Conservation (phyloP, 2,797 vertebrate genomes). For the Varecia variegata region DNA sequence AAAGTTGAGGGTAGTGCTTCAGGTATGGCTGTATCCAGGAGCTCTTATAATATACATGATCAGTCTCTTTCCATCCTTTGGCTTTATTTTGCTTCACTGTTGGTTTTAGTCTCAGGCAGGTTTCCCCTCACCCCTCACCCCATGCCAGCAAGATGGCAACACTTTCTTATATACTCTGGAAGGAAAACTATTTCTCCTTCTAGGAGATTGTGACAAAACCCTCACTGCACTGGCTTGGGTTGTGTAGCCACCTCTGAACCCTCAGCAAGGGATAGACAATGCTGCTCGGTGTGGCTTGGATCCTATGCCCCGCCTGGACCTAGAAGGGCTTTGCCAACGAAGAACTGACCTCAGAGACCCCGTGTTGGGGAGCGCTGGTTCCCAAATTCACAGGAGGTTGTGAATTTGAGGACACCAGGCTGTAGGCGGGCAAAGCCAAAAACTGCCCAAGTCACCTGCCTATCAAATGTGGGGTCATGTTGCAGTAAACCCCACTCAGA, state of each 20-base stretch:
- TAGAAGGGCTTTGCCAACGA: not conserved
- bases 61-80: not conserved
- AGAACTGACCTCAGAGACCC: not conserved
- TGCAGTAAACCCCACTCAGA: not conserved
- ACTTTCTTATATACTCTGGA: not conserved
- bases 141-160: not conserved
- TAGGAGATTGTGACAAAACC: not conserved
- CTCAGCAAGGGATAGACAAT: not conserved
- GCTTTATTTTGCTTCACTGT: not conserved
- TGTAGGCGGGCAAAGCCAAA: not conserved
- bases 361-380: fast-evolving
- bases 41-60: not conserved
- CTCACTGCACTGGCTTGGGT: not conserved
- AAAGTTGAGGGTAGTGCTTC: not conserved
- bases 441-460: not conserved
- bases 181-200: not conserved
- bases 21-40: not conserved
- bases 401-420: not conserved
- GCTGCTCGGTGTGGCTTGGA: not conserved
- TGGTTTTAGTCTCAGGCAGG: not conserved
- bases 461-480: fast-evolving
- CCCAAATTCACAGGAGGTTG: not conserved
- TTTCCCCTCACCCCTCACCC: not conserved
- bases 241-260: not conserved
- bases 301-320: not conserved